Evolutionary conservation across 1,140 invertebrate genomes (phyloP).

Genomic region (Heliconius eleuchia): DNA sequence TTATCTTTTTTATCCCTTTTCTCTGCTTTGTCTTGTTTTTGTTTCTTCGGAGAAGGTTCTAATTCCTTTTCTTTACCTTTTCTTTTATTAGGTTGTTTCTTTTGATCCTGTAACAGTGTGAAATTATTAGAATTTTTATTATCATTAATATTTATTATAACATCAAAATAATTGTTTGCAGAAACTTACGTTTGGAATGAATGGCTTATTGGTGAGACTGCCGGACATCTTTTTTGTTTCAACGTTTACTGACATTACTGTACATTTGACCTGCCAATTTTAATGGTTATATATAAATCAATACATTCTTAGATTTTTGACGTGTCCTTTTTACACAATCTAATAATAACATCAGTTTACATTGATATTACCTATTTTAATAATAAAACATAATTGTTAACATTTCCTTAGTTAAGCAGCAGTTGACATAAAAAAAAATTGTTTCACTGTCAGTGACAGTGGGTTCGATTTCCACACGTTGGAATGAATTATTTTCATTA

Average conservation of each 20-base stretch:
- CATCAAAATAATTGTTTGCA: not conserved
- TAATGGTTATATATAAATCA: not conserved
- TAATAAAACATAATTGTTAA: no score
- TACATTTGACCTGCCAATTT: conserved; percentile 69
- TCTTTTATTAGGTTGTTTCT: conserved; percentile 21
- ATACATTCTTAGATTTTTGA: no score
- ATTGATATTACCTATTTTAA: no score
- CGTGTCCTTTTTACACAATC: no score
- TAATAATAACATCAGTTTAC: no score
- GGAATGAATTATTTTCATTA: no score
- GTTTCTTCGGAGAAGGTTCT: conserved; percentile 2
- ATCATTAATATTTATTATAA: not conserved
- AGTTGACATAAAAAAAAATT: no score
- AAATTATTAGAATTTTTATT: not conserved
- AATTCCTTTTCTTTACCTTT: conserved; percentile 19
- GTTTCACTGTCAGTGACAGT: no score
- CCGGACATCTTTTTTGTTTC: conserved; percentile 69
- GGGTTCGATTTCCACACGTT: no score
- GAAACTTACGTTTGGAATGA: conserved; percentile 50
- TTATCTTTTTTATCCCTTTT: conserved; percentile 26
- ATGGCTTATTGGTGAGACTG: conserved; percentile 59
- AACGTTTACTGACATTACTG: conserved; percentile 68
- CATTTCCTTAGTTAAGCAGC: no score
- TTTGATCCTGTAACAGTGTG: conserved; percentile 16
- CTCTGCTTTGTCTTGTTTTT: conserved; percentile 17